Base-by-base conservation (phyloP, 1,140 invertebrate species). In the Chlorops oryzae region DNA sequence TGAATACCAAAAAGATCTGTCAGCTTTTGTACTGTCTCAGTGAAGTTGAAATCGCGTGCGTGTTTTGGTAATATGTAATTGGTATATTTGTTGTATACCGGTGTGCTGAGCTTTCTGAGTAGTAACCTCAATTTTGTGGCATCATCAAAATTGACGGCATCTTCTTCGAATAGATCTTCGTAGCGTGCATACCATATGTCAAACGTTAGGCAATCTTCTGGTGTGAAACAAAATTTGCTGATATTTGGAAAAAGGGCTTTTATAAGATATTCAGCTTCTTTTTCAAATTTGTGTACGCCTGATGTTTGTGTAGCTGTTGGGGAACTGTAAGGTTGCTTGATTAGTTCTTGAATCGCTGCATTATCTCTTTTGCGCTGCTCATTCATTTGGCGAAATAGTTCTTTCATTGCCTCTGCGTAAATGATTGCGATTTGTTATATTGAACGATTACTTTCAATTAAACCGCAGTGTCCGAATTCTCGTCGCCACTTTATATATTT, bases 61-160 rank as follows among this genome's bases (percentile, higher is more conserved):
- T 47, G 37, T 37, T 42, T 47, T 18, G 51, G 51, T 22, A 43
- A 43, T 35, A 47, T 52, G 28, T 24, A 52, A 37, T 53, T 44
- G 3, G 22, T 37, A 18, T 53, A 48, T 43, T 47, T 52, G 18
- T 15, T 42, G 17, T 47, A 40, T 6, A 37, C 25, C 18, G 37
- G 24, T 21, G 34, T 17, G 18, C n/a, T 34, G 9, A 48, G 39
- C 35, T 53, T 53, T 17, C 46, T 23, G 7, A 53, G 15, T 5
- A 53, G 22, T 3, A 48, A 25, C 3, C 51, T 18, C 3, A 48
- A 45, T 28, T 48, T 47, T 15, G 51, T 46, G 5, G 37, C 41
- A 22, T 44, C 51, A 21, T 53, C 51, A 6, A 53, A 12, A 9
- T 47, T 52, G 24, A 2, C 18, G 13, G 51, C 51, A 35, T 43